Evolutionary conservation across 1,140 invertebrate genomes (phyloP).

Genomic region (Samia ricini): DNA sequence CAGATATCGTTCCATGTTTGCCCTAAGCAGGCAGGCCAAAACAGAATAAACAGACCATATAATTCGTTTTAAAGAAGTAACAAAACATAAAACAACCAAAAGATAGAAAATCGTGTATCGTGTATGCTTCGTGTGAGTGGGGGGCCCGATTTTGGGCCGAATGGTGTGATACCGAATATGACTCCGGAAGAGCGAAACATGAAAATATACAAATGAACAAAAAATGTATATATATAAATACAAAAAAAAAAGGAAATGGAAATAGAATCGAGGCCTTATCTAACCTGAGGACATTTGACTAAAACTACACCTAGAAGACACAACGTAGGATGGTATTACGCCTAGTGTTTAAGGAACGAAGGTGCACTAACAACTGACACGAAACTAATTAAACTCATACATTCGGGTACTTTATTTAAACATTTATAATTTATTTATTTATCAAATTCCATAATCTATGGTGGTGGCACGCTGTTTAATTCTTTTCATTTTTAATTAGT

Average conservation of each 20-base stretch:
- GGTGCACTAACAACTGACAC: slow-evolving; percentile 39
- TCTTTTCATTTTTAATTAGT: slow-evolving; percentile 19
- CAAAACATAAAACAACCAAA: slow-evolving; percentile 25
- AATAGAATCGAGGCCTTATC: slow-evolving; percentile 57
- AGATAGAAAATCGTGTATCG: slow-evolving; percentile 49
- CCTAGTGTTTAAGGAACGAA: slow-evolving; percentile 30
- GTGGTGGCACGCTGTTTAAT: slow-evolving; percentile 53
- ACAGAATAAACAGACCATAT: slow-evolving; percentile 50
- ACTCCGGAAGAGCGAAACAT: slow-evolving; percentile 54
- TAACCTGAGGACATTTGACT: slow-evolving; percentile 49
- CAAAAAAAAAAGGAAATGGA: slow-evolving; percentile 41
- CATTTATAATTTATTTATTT: slow-evolving; percentile 2
- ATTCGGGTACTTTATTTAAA: slow-evolving; percentile 24
- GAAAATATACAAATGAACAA: slow-evolving; percentile 42
- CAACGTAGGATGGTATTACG: slow-evolving; percentile 51
- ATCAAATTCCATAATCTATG: slow-evolving; percentile 55
- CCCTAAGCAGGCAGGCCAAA: slow-evolving; percentile 60
- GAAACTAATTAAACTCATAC: slow-evolving; percentile 30
- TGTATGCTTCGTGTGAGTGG: slow-evolving; percentile 56
- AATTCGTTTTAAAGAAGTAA: slow-evolving; percentile 40
- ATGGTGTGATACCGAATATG: slow-evolving; percentile 63
- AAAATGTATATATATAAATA: slow-evolving; percentile 22
- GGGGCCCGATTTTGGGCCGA: too few species aligned
- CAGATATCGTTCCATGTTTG: slow-evolving; percentile 51
- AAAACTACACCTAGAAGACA: slow-evolving; percentile 55